These are phyloP conservation scores for Metalampra italica DNA, from an alignment of 2,888 invertebrate genomes.

Conservation along the genomic window DNA sequence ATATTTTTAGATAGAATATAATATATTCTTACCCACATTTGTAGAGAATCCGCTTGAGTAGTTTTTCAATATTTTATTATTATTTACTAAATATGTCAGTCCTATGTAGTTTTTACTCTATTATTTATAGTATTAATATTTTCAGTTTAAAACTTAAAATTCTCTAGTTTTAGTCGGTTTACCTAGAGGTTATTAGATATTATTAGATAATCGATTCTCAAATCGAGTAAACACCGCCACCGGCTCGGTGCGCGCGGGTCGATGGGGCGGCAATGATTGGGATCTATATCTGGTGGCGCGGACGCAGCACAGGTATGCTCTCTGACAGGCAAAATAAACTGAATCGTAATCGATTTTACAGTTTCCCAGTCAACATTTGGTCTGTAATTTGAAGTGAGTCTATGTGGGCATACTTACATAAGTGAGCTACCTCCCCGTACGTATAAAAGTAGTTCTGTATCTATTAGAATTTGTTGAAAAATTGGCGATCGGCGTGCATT, in stretches of 20 bases:
- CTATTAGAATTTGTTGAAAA: too few species aligned
- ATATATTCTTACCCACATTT: too few species aligned
- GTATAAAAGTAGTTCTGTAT: too few species aligned
- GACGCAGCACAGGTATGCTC: conserved; percentile 64
- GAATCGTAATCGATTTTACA: conserved; percentile 65
- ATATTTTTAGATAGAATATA: too few species aligned
- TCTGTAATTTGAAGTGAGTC: conserved; percentile 18
- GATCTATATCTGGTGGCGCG: conserved; percentile 65
- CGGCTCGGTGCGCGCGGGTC: neutral
- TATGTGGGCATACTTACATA: neutral
- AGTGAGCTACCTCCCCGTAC: neutral
- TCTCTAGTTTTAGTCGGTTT: neutral
- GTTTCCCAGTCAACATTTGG: conserved; percentile 58
- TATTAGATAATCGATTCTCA: conserved; percentile 10
- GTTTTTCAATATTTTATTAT: too few species aligned
- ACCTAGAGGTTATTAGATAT: neutral
- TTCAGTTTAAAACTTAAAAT: too few species aligned
- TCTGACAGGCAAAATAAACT: conserved; percentile 72
- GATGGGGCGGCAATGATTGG: conserved; percentile 38
- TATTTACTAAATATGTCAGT: too few species aligned
- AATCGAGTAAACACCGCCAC: conserved; percentile 48
- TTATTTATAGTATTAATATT: too few species aligned
- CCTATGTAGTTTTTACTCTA: too few species aligned
- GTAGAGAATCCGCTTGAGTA: too few species aligned
- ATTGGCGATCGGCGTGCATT: too few species aligned